Evolutionary conservation across 2,113 vertebrate genomes (phyloP), one percentile per base, ranked within the genome.

Genomic region (Thunnus thynnus): DNA sequence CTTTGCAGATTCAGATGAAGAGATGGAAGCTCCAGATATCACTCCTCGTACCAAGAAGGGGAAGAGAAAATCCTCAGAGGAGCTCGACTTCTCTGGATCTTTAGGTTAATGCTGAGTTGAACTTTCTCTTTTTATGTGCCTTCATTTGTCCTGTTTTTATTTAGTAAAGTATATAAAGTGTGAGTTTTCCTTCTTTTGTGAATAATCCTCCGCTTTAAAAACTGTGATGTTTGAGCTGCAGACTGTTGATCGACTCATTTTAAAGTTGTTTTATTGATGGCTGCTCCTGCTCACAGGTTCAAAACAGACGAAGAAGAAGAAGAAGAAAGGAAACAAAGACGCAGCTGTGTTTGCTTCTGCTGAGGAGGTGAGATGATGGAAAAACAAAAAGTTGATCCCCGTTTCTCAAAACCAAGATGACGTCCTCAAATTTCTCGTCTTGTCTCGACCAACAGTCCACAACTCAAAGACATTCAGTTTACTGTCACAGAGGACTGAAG

Each of bases 351-450:
- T 97, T 87, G 94, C 96, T 68, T 94, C 97, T 71, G 98, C 98
- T 82, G 97, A 99, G 76, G 96, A 99, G 96, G 98, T 98, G 83
- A 85, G 86, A n/a, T n/a, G n/a, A n/a, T n/a, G n/a, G n/a, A n/a
- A n/a, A n/a, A n/a, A n/a, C n/a, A n/a, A n/a, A n/a, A n/a, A n/a
- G n/a, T n/a, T n/a, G n/a, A n/a, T n/a, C n/a, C n/a, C n/a, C n/a
- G n/a, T n/a, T n/a, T n/a, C n/a, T n/a, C n/a, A n/a, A n/a, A n/a
- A n/a, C n/a, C n/a, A n/a, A n/a, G n/a, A n/a, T n/a, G n/a, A n/a
- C n/a, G n/a, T n/a, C n/a, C n/a, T n/a, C n/a, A n/a, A n/a, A n/a
- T n/a, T n/a, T n/a, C n/a, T n/a, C n/a, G n/a, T n/a, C n/a, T n/a
- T n/a, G n/a, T n/a, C n/a, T n/a, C n/a, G n/a, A n/a, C n/a, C n/a